Conservation (phyloP, 2,113 vertebrate genomes). For the Catharus minimus region DNA sequence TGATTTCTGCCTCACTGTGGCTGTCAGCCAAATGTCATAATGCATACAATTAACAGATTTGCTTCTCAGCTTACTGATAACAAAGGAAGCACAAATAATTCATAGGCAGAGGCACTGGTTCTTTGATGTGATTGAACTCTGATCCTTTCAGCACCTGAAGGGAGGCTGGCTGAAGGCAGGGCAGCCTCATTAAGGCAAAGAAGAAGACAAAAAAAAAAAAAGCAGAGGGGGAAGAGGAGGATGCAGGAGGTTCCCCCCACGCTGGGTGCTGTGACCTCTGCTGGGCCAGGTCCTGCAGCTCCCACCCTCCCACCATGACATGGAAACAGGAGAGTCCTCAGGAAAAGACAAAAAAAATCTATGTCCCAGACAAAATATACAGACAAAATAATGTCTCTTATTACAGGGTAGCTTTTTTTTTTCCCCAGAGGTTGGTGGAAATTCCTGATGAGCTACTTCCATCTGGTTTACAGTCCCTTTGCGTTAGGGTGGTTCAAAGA, state of each 20-base stretch:
- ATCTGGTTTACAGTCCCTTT: constrained; percentile 22
- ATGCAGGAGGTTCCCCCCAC: background rate
- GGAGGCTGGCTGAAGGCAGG: constrained; percentile 17
- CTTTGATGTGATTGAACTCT: constrained; percentile 53
- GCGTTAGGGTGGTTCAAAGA: constrained; percentile 12
- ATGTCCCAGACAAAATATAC: background rate
- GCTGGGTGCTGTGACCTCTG: constrained; percentile 36
- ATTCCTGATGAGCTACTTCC: constrained; percentile 25
- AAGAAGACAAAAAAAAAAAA: background rate
- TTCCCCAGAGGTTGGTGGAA: background rate
- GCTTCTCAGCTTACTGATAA: constrained; percentile 33
- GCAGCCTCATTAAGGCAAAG: constrained; percentile 39
- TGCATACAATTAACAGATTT: constrained; percentile 55
- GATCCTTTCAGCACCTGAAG: constrained; percentile 57
- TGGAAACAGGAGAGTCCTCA: background rate
- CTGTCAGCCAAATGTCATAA: constrained; percentile 60
- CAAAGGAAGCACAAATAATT: constrained; percentile 61
- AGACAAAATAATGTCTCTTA: constrained; percentile 34
- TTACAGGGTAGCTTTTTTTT: background rate
- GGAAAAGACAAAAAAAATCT: background rate
- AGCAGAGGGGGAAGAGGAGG: background rate
- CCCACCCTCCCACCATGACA: constrained; percentile 6
- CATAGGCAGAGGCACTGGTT: constrained; percentile 3
- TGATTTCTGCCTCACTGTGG: constrained; percentile 20
- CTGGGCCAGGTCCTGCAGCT: background rate